Evolutionary conservation across 1,140 invertebrate genomes (phyloP).

Genomic region (Hylaeus anthracinus): DNA sequence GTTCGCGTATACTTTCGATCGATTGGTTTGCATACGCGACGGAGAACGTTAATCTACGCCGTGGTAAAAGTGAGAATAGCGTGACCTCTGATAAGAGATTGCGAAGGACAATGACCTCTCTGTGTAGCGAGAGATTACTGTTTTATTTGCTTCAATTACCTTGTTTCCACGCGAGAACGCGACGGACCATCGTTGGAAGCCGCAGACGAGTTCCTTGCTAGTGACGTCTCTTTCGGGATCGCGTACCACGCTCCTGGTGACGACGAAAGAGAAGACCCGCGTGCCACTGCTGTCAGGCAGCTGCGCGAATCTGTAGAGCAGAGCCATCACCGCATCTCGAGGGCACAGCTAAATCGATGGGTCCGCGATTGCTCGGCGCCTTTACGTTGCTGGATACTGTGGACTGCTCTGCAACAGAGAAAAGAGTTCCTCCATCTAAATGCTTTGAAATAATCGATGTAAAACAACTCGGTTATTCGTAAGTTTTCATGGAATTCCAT

Average conservation of each 20-base stretch:
- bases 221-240: constrained; percentile 91
- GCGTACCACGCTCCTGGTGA: constrained; percentile 89
- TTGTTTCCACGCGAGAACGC: constrained; percentile 91
- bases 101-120: too few relatives aligned
- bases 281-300: constrained; percentile 92
- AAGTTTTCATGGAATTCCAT: too few relatives aligned
- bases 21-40: too few relatives aligned
- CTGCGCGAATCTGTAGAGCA: constrained; percentile 91
- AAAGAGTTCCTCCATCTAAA: too few relatives aligned
- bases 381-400: not conserved
- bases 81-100: too few relatives aligned
- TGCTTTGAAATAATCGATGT: too few relatives aligned
- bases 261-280: constrained; percentile 92
- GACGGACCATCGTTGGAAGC: constrained; percentile 93
- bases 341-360: constrained; percentile 54
- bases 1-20: too few relatives aligned
- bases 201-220: constrained; percentile 92
- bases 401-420: constrained; percentile 9
- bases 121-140: too few relatives aligned
- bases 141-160: constrained; percentile 67
- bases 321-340: constrained; percentile 86
- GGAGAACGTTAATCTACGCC: too few relatives aligned
- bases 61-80: too few relatives aligned
- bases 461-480: too few relatives aligned
- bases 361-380: constrained; percentile 38